Conservation (phyloP, 2,888 invertebrate genomes). For the Eupithecia subfuscata region DNA sequence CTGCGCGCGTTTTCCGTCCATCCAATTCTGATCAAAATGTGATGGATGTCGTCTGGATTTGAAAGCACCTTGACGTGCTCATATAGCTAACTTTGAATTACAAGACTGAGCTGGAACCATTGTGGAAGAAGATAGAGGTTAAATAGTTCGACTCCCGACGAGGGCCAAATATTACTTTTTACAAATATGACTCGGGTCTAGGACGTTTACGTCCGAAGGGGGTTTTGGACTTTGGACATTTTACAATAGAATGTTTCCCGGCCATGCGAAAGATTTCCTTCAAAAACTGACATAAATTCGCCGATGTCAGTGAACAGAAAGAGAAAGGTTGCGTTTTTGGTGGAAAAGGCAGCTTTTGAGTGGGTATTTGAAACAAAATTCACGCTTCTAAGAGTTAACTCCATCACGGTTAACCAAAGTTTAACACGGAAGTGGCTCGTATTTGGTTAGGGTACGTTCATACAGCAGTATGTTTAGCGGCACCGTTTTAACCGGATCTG, state of each 20-base stretch:
- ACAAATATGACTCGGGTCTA: background rate
- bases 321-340: background rate
- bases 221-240: background rate
- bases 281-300: background rate
- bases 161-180: background rate
- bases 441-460: background rate
- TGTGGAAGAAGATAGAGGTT: background rate
- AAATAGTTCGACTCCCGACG: background rate
- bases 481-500: too few relatives aligned
- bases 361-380: background rate
- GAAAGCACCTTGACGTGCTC: background rate
- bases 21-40: too few relatives aligned
- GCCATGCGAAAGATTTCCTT: background rate
- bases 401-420: background rate
- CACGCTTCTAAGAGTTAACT: background rate
- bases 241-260: background rate
- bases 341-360: background rate
- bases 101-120: background rate
- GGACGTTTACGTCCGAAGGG: background rate
- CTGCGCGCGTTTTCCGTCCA: too few relatives aligned
- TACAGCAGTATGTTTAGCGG: too few relatives aligned
- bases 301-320: background rate
- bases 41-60: background rate
- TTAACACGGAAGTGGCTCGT: background rate
- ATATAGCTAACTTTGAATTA: background rate